These are phyloP conservation scores for Lithophane socia DNA, from an alignment of 2,888 invertebrate species.

Conservation along the genomic window DNA sequence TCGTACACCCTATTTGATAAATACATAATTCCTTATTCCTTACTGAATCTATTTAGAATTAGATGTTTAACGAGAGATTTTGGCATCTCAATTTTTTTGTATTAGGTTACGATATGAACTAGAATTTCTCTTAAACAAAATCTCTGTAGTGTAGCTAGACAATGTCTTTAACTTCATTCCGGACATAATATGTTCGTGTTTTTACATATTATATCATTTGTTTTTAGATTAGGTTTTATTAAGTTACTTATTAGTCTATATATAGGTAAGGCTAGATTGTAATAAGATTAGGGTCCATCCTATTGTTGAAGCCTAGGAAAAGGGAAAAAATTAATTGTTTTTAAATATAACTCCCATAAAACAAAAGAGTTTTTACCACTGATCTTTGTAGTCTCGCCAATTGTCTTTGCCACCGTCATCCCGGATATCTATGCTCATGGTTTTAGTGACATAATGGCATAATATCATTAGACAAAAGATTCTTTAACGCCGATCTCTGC, in stretches of 20 bases:
- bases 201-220: background rate
- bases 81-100: too few relatives aligned
- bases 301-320: too few relatives aligned
- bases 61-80: too few relatives aligned
- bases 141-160: too few relatives aligned
- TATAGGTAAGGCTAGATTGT: too few relatives aligned
- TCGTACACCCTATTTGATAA: too few relatives aligned
- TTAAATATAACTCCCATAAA: background rate
- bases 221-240: background rate
- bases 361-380: background rate
- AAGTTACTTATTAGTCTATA: too few relatives aligned
- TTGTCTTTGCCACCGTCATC: background rate
- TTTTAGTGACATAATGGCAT: background rate
- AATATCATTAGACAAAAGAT: background rate
- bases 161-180: background rate
- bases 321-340: too few relatives aligned
- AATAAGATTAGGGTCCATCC: too few relatives aligned
- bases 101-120: background rate
- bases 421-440: background rate
- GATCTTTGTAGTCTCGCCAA: background rate
- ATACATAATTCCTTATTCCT: too few relatives aligned
- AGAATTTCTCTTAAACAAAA: background rate
- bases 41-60: background rate
- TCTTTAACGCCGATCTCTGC: background rate
- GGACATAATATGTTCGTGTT: background rate